Conservation (phyloP, 1,140 invertebrate genomes). For the Neotoxoptera formosana region DNA sequence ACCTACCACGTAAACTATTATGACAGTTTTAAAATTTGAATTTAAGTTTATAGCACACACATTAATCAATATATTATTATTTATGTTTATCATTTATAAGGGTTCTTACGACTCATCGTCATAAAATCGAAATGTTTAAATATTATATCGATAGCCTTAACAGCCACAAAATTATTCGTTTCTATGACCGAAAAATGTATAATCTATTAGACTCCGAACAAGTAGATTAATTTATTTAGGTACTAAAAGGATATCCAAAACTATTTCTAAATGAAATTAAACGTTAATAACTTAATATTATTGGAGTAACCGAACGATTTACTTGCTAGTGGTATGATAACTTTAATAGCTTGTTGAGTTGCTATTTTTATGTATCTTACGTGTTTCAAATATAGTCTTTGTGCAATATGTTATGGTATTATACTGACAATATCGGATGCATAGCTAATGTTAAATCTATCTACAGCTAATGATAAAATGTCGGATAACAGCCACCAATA, state of each 20-base stretch:
- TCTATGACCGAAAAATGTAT: not conserved
- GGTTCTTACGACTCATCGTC: not conserved
- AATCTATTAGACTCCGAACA: not conserved
- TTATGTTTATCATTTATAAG: not conserved
- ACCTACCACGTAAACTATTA: not conserved
- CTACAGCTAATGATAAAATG: not conserved
- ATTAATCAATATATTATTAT: too few species aligned
- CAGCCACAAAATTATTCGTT: not conserved
- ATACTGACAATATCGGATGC: not conserved
- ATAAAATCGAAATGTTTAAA: not conserved
- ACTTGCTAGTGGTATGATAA: not conserved
- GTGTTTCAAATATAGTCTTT: not conserved
- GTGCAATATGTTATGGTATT: not conserved
- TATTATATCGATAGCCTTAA: not conserved
- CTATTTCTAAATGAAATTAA: not conserved
- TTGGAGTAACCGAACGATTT: not conserved
- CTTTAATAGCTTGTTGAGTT: not conserved
- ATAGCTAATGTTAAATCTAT: not conserved
- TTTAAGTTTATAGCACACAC: too few species aligned
- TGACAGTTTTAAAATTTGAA: not conserved
- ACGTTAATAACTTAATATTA: too few species aligned
- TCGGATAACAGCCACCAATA: not conserved
- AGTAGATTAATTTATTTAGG: too few species aligned
- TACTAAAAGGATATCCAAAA: too few species aligned
- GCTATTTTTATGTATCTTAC: not conserved